phyloP scores from a whole-genome alignment of 2,797 vertebrate genomes.

The Vireo griseus region DNA sequence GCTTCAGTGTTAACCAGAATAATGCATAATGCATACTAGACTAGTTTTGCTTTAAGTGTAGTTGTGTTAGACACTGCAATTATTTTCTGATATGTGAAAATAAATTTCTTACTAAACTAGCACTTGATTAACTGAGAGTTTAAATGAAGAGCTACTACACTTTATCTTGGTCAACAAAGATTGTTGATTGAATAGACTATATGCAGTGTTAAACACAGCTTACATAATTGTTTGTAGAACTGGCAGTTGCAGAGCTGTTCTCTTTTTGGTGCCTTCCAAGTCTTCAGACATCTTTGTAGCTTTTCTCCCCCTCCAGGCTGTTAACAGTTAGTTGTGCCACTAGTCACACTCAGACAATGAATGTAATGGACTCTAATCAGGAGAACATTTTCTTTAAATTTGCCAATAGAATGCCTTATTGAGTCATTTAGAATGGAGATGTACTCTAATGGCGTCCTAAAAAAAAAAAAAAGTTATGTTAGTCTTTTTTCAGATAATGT shows the following conservation, averaged over 20 bases:
- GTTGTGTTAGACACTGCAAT: slow-evolving; percentile 84
- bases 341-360: slow-evolving; percentile 72
- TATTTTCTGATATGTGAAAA: slow-evolving; percentile 82
- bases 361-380: slow-evolving; percentile 73
- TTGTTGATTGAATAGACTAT: slow-evolving; percentile 50
- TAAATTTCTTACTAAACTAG: slow-evolving; percentile 84
- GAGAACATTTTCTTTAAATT: slow-evolving; percentile 70
- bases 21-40: slow-evolving; percentile 81
- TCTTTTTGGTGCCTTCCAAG: slow-evolving; percentile 76
- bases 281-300: slow-evolving; percentile 57
- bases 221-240: slow-evolving; percentile 62
- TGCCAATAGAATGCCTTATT: slow-evolving; percentile 79
- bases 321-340: slow-evolving; percentile 46
- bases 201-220: slow-evolving; percentile 77
- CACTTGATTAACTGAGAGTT: slow-evolving; percentile 71
- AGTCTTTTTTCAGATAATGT: slow-evolving; percentile 42
- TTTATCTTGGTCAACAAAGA: slow-evolving; percentile 53
- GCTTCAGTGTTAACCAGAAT: slow-evolving; percentile 81
- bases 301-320: slow-evolving; percentile 43
- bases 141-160: slow-evolving; percentile 64
- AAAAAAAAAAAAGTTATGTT: background rate
- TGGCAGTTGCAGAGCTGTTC: slow-evolving; percentile 73
- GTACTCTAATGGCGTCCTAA: slow-evolving; percentile 59
- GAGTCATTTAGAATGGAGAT: slow-evolving; percentile 50
- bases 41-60: slow-evolving; percentile 83